Percentiles rank a stretch among this genome's conserved stretches.
These are phyloP conservation scores for Limenitis camilla DNA, from an alignment of 2,888 invertebrate species.

Conservation along the genomic window DNA sequence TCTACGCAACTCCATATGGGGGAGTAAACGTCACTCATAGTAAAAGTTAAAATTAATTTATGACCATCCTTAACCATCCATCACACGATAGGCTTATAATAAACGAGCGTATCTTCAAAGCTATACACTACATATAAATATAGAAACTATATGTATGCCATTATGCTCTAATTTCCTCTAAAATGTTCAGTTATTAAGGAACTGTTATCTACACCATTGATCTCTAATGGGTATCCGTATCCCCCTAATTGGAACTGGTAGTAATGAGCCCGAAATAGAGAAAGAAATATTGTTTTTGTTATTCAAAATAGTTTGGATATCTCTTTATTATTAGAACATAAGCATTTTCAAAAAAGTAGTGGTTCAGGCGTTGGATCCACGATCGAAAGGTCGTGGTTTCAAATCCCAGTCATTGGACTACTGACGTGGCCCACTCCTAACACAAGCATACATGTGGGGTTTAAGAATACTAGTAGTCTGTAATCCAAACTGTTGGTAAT, in stretches of 20 bases:
- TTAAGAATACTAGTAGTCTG: no score
- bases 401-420: no score
- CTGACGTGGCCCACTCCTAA: no score
- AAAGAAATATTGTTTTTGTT: neutral
- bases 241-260: slow-evolving; percentile 21
- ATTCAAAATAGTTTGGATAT: no score
- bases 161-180: slow-evolving; percentile 2
- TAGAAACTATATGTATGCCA: neutral
- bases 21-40: slow-evolving; percentile 1
- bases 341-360: no score
- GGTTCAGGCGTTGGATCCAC: no score
- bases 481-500: no score
- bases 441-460: no score
- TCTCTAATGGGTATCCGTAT: slow-evolving; percentile 19
- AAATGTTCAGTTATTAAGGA: neutral
- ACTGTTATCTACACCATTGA: slow-evolving; percentile 15
- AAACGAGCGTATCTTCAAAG: neutral
- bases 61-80: slow-evolving; percentile 11
- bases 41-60: slow-evolving; percentile 15
- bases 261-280: slow-evolving; percentile 8
- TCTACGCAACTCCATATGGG: neutral
- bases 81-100: slow-evolving; percentile 8
- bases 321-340: no score
- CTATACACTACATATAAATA: neutral
- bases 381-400: no score